phyloP scores from a whole-genome alignment of 2,797 vertebrate genomes.

The Hypotaenidia okinawae region DNA sequence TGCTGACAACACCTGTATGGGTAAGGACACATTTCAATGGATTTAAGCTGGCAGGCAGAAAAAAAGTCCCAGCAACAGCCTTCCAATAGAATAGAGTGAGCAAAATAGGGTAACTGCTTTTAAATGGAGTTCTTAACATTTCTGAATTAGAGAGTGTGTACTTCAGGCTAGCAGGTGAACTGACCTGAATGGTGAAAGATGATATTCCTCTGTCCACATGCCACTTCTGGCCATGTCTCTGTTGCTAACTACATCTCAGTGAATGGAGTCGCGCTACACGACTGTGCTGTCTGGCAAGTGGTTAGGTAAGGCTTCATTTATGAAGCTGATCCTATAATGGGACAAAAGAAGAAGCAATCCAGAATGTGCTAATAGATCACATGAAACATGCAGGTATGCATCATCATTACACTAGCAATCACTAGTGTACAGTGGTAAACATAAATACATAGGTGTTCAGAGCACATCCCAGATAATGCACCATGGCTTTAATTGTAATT shows the following conservation, averaged over 20 bases:
- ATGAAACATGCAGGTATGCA: accelerated
- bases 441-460: background rate
- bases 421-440: accelerated
- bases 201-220: background rate
- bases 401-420: background rate
- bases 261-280: accelerated
- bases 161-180: background rate
- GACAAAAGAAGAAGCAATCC: background rate
- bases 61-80: background rate
- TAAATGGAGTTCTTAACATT: background rate
- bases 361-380: background rate
- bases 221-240: background rate
- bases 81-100: background rate
- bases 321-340: background rate
- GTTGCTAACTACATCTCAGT: background rate
- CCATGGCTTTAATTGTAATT: background rate
- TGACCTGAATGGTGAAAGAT: background rate
- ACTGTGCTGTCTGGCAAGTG: background rate
- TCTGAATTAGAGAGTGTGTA: background rate
- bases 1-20: background rate
- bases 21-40: background rate
- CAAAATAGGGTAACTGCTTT: background rate
- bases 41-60: background rate
- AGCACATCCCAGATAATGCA: background rate
- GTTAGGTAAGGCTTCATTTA: background rate